A percentile compares a stretch with the other conserved stretches of the same genome.
Conservation (phyloP, 2,113 vertebrate genomes). For the Barbus barbus region DNA sequence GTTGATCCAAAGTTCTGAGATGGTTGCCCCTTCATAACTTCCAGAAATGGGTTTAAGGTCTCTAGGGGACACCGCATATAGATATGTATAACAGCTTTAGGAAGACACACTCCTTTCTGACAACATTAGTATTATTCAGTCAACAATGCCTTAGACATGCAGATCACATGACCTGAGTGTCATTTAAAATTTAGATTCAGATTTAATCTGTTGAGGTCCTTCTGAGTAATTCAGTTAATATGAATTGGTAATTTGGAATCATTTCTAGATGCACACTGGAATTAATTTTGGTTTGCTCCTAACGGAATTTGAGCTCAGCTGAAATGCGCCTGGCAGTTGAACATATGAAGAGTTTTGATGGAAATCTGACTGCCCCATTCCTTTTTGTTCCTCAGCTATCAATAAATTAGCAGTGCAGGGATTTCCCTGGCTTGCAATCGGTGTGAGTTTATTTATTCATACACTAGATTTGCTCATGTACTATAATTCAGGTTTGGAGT, state of each 20-base stretch:
- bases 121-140: not conserved
- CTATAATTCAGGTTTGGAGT: not conserved
- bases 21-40: not conserved
- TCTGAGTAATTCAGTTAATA: not conserved
- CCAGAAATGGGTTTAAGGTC: not conserved
- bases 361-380: not conserved
- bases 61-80: not conserved
- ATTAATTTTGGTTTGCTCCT: constrained; percentile 34
- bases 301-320: constrained; percentile 13
- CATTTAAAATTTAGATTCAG: not conserved
- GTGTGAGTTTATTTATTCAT: constrained; percentile 1
- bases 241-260: not conserved
- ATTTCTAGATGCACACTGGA: constrained; percentile 18
- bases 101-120: not conserved
- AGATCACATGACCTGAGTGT: constrained; percentile 5
- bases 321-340: constrained; percentile 23
- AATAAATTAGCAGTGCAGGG: constrained; percentile 52
- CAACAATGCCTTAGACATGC: constrained; percentile 23
- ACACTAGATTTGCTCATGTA: not conserved
- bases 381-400: constrained; percentile 42
- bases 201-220: not conserved
- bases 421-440: constrained; percentile 27
- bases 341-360: constrained; percentile 14
- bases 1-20: constrained; percentile 15
- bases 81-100: constrained; percentile 2